Evolutionary conservation across 1,140 invertebrate genomes (phyloP).

Genomic region (Tetragonula clypearis): DNA sequence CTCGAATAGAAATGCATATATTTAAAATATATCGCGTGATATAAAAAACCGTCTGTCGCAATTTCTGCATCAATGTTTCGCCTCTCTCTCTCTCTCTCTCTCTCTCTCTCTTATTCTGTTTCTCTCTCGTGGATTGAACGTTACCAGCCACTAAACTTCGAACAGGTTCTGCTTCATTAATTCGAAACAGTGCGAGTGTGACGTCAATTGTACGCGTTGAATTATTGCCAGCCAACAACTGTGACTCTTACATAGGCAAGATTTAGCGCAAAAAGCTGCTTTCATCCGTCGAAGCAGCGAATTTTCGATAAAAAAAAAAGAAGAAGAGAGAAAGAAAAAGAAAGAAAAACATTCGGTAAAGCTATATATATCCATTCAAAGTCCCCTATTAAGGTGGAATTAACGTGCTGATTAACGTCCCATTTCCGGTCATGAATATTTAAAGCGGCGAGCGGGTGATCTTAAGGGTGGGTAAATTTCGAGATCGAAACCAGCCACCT

Average conservation of each 20-base stretch:
- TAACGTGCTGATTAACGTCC: slow-evolving; percentile 10
- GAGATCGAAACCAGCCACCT: slow-evolving; percentile 26
- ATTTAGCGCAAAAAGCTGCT: neutral
- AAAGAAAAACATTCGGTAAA: neutral
- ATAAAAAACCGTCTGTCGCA: neutral
- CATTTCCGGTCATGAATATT: slow-evolving; percentile 68
- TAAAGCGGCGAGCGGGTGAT: slow-evolving; percentile 59
- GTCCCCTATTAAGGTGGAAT: slow-evolving; percentile 3
- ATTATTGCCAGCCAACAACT: neutral
- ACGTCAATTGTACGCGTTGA: slow-evolving; percentile 30
- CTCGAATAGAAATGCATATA: slow-evolving; percentile 22
- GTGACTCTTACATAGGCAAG: neutral
- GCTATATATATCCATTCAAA: neutral
- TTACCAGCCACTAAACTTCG: slow-evolving; percentile 12
- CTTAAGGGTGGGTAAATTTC: slow-evolving; percentile 63
- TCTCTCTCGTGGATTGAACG: neutral
- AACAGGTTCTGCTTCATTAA: slow-evolving; percentile 35
- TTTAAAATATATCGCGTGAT: slow-evolving; percentile 25
- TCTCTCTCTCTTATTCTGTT: neutral
- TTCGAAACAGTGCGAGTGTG: slow-evolving; percentile 27
- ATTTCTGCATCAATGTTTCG: neutral
- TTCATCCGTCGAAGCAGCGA: too few species aligned
- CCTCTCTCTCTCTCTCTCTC: neutral
- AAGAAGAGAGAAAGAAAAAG: too few species aligned
- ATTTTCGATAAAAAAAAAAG: neutral